Conservation (phyloP, 1,140 invertebrate genomes). For the Drosophila setifemur region DNA sequence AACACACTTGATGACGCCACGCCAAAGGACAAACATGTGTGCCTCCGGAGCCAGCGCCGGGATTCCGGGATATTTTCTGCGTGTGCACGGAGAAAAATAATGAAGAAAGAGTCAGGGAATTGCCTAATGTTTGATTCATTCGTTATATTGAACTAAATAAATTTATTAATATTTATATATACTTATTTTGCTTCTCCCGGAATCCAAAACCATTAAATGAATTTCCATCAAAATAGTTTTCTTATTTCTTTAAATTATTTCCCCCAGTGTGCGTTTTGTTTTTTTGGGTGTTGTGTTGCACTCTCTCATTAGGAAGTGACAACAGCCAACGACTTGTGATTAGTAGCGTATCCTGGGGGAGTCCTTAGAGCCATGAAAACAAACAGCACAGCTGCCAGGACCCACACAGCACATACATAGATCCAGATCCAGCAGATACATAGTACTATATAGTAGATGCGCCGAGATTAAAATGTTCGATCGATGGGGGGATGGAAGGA, state of each 20-base stretch:
- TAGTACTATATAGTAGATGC: slow-evolving; percentile 6
- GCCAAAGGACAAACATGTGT: slow-evolving; percentile 41
- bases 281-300: slow-evolving; percentile 64
- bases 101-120: neutral
- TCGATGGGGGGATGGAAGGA: slow-evolving; percentile 9
- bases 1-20: slow-evolving; percentile 61
- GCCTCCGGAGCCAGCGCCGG: slow-evolving; percentile 15
- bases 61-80: slow-evolving; percentile 5
- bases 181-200: no score
- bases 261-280: slow-evolving; percentile 4
- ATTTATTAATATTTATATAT: no score
- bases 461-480: slow-evolving; percentile 53
- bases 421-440: neutral
- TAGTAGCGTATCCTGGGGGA: slow-evolving; percentile 67
- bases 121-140: no score
- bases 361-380: slow-evolving; percentile 51
- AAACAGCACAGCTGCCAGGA: slow-evolving; percentile 52
- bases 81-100: neutral
- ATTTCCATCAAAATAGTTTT: neutral
- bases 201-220: no score
- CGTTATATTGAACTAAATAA: no score
- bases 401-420: slow-evolving; percentile 11
- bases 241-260: neutral
- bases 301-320: slow-evolving; percentile 74
- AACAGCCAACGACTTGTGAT: slow-evolving; percentile 68